Conservation (phyloP, 2,888 invertebrate genomes). For the Scaptodrosophila latifasciaeformis region DNA sequence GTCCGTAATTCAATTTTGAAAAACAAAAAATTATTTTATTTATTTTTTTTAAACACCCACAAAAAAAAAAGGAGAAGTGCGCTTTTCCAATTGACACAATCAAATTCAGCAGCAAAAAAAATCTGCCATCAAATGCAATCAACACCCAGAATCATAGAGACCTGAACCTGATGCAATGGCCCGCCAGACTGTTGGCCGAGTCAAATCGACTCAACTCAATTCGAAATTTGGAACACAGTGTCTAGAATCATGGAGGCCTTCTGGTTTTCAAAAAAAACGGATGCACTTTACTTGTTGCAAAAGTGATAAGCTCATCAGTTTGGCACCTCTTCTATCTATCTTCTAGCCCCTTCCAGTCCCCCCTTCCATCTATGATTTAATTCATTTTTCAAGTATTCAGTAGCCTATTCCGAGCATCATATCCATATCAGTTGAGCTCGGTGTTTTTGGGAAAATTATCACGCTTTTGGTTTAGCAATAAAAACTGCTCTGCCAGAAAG, state of each 20-base stretch:
- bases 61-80: no score
- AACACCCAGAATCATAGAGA: no score
- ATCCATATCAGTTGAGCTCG: constrained; percentile 17
- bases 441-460: constrained; percentile 43
- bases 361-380: no score
- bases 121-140: constrained; percentile 63
- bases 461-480: constrained; percentile 48
- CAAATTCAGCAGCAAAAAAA: constrained; percentile 71
- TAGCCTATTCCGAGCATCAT: no score
- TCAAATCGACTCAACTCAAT: no score
- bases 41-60: constrained; percentile 33
- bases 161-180: no score
- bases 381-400: no score
- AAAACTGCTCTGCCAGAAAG: constrained; percentile 12
- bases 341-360: no score
- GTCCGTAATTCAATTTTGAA: constrained; percentile 66
- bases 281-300: constrained; percentile 62
- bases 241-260: no score
- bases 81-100: constrained; percentile 75
- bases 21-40: constrained; percentile 12
- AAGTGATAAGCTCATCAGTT: constrained; percentile 62
- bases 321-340: constrained; percentile 9
- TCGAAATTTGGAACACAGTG: no score
- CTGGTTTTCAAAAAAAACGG: no score
- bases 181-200: no score